Conservation (phyloP, 2,797 vertebrate species). For the Lithobates sylvaticus region DNA sequence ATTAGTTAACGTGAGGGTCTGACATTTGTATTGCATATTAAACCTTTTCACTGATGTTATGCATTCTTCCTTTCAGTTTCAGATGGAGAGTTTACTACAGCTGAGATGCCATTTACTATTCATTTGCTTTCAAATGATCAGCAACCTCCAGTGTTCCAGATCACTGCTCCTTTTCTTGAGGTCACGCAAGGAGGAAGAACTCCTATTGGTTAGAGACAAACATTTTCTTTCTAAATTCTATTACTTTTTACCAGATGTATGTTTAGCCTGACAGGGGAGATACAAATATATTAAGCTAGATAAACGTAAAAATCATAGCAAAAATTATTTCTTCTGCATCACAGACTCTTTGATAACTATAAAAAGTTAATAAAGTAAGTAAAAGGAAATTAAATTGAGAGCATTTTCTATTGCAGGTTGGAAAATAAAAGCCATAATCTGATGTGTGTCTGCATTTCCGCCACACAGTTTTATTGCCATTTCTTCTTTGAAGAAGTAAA, state of each 20-base stretch:
- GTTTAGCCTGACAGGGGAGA: background rate
- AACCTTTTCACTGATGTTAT: constrained; percentile 11
- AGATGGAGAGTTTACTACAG: constrained; percentile 85
- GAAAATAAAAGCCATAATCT: background rate
- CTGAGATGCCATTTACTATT: constrained; percentile 89
- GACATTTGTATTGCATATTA: constrained; percentile 5
- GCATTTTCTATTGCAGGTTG: background rate
- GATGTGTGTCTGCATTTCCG: background rate
- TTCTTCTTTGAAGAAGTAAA: background rate
- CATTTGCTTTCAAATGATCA: constrained; percentile 84
- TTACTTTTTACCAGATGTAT: background rate
- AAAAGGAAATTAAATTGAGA: background rate
- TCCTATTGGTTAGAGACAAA: constrained; percentile 80
- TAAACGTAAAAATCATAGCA: background rate
- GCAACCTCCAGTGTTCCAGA: constrained; percentile 86
- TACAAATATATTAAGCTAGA: background rate
- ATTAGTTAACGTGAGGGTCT: background rate
- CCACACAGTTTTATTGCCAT: background rate
- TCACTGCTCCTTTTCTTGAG: constrained; percentile 85
- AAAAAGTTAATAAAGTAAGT: background rate
- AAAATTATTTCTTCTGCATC: background rate
- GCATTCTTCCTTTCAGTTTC: constrained; percentile 80
- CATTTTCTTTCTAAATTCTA: background rate
- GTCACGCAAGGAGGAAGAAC: constrained; percentile 86
- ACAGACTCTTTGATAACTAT: background rate